phyloP scores from a whole-genome alignment of 1,140 invertebrate genomes.

The Propsilocerus akamusi region DNA sequence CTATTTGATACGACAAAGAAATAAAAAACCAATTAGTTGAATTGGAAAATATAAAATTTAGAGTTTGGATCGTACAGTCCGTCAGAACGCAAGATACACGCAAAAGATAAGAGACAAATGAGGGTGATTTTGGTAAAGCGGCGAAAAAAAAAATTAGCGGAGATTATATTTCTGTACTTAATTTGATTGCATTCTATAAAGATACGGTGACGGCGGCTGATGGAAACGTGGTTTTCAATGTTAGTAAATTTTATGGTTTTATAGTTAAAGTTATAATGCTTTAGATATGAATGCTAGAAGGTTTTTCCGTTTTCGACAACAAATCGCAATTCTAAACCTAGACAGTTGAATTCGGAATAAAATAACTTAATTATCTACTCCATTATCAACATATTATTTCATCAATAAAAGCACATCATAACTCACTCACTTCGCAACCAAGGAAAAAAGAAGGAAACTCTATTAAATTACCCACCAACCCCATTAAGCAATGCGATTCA shows the following conservation, averaged over 20 bases:
- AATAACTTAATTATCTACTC: no score
- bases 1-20: not conserved
- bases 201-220: not conserved
- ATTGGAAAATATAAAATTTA: not conserved
- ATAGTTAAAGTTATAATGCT: not conserved
- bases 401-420: not conserved
- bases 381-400: no score
- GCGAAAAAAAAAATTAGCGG: not conserved
- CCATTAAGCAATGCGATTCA: not conserved
- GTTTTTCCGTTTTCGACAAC: not conserved
- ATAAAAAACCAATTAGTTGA: not conserved
- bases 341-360: no score
- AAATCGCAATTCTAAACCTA: not conserved
- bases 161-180: not conserved
- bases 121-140: not conserved
- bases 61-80: no score
- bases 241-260: not conserved
- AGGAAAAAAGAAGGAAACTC: not conserved
- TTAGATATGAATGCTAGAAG: not conserved
- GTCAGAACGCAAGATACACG: not conserved
- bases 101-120: not conserved
- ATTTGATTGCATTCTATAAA: not conserved
- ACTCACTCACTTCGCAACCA: not conserved
- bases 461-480: not conserved
- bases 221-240: not conserved